Percentiles rank a stretch among this genome's conserved stretches.
These are phyloP conservation scores for Dendroctonus valens DNA, from an alignment of 1,140 invertebrate species.

Conservation along the genomic window DNA sequence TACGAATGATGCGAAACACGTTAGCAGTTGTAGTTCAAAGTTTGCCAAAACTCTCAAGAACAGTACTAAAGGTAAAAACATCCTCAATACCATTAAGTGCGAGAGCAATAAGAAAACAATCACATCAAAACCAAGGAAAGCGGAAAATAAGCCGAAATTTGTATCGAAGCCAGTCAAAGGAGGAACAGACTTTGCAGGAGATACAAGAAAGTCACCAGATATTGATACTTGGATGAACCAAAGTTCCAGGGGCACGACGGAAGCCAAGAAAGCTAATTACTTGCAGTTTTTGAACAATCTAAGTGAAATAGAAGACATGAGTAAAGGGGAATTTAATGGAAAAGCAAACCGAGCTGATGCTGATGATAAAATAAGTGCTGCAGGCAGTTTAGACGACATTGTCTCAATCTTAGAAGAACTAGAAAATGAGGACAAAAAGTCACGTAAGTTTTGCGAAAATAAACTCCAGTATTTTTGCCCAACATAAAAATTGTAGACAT, in stretches of 20 bases:
- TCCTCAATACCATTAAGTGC: too few relatives aligned
- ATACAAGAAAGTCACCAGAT: constrained; percentile 23
- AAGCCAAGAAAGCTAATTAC: constrained; percentile 39
- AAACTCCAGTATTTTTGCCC: neutral
- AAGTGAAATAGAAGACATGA: constrained; percentile 35
- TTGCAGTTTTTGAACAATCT: constrained; percentile 41
- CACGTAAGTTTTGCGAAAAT: constrained; percentile 38
- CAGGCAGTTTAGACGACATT: constrained; percentile 43
- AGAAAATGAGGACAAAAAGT: constrained; percentile 46
- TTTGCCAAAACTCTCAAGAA: too few relatives aligned
- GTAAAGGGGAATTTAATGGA: constrained; percentile 7
- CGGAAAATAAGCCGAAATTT: constrained; percentile 30
- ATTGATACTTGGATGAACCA: constrained; percentile 37
- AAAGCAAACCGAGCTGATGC: constrained; percentile 23
- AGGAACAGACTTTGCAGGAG: constrained; percentile 24
- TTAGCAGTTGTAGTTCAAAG: too few relatives aligned
- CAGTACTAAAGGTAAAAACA: too few relatives aligned
- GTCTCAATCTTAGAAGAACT: constrained; percentile 44
- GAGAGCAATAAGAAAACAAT: constrained; percentile 19
- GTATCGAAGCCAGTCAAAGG: constrained; percentile 31
- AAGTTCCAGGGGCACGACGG: neutral
- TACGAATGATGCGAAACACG: too few relatives aligned
- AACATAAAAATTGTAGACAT: constrained; percentile 26
- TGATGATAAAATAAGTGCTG: constrained; percentile 24
- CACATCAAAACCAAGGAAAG: constrained; percentile 16